Percentiles rank a stretch among this genome's conserved stretches.
These are phyloP conservation scores for Nematopogon swammerdamellus DNA, from an alignment of 2,888 invertebrate species.

Conservation along the genomic window DNA sequence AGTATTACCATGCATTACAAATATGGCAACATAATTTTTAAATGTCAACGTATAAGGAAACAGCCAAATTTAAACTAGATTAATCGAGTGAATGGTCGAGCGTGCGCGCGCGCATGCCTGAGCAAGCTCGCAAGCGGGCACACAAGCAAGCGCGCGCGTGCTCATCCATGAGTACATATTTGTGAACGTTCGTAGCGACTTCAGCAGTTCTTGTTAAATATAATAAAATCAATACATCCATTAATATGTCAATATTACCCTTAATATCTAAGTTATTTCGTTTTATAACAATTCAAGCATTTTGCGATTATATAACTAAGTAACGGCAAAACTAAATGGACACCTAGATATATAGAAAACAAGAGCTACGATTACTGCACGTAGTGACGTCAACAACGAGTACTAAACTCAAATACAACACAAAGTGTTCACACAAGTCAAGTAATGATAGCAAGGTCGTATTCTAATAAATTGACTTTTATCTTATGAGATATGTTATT, in stretches of 20 bases:
- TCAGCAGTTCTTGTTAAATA: background rate
- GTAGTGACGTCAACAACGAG: background rate
- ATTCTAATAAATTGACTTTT: slow-evolving; percentile 36
- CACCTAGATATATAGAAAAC: background rate
- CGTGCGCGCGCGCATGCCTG: too few relatives aligned
- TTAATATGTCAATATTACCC: slow-evolving; percentile 42
- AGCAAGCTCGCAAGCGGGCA: too few relatives aligned
- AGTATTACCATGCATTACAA: background rate
- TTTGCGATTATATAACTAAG: background rate
- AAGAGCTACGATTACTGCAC: background rate
- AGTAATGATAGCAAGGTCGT: too few relatives aligned
- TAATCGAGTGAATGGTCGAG: too few relatives aligned
- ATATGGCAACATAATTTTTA: background rate
- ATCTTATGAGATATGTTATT: slow-evolving; percentile 42
- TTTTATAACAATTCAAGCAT: background rate
- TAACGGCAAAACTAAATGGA: background rate
- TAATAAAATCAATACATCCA: slow-evolving; percentile 45
- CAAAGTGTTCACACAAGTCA: too few relatives aligned
- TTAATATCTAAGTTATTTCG: slow-evolving; percentile 39
- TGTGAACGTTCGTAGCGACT: too few relatives aligned
- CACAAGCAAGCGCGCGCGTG: too few relatives aligned
- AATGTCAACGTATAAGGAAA: background rate
- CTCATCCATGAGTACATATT: too few relatives aligned
- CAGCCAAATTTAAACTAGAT: background rate
- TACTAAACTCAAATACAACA: background rate